Percentiles rank a stretch among this genome's conserved stretches.
These are phyloP conservation scores for Rambutsinella grinnellia DNA, from an alignment of 2,888 invertebrate genomes.

Conservation along the genomic window DNA sequence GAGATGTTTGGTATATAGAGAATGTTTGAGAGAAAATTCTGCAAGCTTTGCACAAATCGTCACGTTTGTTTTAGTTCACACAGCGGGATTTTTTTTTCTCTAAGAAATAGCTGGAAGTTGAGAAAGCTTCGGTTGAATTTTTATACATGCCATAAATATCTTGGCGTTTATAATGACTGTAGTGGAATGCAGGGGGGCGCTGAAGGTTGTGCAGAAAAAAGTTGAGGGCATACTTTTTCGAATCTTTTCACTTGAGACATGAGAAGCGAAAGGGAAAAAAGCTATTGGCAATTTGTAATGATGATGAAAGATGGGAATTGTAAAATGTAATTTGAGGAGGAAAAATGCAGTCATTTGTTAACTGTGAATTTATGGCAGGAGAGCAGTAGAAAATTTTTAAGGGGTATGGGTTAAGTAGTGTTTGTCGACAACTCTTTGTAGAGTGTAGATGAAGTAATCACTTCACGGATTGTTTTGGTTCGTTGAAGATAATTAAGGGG, in stretches of 20 bases:
- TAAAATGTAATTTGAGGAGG: neutral
- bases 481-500: constrained; percentile 40
- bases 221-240: neutral
- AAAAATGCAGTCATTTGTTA: constrained; percentile 27
- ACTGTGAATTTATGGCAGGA: constrained; percentile 25
- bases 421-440: neutral
- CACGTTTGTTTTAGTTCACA: constrained; percentile 27
- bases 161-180: neutral
- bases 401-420: neutral
- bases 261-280: neutral
- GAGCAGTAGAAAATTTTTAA: neutral
- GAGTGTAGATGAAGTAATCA: neutral
- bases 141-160: neutral
- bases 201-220: neutral
- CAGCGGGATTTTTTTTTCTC: neutral
- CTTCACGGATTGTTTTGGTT: constrained; percentile 20
- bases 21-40: constrained; percentile 31
- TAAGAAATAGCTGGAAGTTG: neutral
- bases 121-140: neutral
- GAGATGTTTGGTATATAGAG: too few species aligned
- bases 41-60: constrained; percentile 41
- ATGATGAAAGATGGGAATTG: constrained; percentile 32
- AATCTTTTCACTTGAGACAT: neutral
- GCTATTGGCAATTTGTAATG: constrained; percentile 37
- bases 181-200: neutral